Base-by-base conservation (phyloP, 2,113 vertebrate genomes). In the Callithrix jacchus region DNA sequence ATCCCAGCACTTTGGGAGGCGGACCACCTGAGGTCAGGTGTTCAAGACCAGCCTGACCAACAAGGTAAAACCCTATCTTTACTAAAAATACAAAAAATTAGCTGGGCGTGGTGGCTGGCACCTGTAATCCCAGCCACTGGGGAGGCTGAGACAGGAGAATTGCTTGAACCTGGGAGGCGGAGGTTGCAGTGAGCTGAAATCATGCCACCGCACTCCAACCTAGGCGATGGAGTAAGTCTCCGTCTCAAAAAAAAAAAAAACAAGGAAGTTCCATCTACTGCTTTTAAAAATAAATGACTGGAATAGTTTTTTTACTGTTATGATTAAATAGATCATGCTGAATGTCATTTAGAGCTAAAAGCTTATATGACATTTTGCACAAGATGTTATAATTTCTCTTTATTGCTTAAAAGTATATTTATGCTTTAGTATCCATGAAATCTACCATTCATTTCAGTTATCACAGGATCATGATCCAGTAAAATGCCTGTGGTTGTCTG, bases 361-460 rank as follows among this genome's bases (percentile, higher is more conserved):
- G 42, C 8, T 68, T 82, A 84, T 37, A 12, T 40, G 16, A 71
- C 13, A 86, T 61, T 90, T 74, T 94, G 20, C n/a, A 21, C 0
- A 32, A 27, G 71, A 95, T 73, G 91, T 95, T 14, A n/a, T 52
- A 21, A 61, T 85, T 91, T 85, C 18, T 86, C 30, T 40, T 61
- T 66, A 91, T 76, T 94, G 64, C 6, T 77, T 89, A 79, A 79
- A 49, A 84, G 49, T 87, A 73, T 49, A 87, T 45, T 58, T 93
- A 84, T 83, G 32, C 13, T 61, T 79, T 52, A 73, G 40, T 18
- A 61, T 66, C 23, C 23, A 61, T 35, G n/a, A 85, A 83, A 91
- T 92, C 32, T n/a, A 47, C 8, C 14, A 71, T 35, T 58, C 23
- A 82, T 87, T 90, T 95, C 76, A 47, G 25, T 66, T 88, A 86